phyloP scores from a whole-genome alignment of 2,797 vertebrate genomes.

The Lagorchestes hirsutus region DNA sequence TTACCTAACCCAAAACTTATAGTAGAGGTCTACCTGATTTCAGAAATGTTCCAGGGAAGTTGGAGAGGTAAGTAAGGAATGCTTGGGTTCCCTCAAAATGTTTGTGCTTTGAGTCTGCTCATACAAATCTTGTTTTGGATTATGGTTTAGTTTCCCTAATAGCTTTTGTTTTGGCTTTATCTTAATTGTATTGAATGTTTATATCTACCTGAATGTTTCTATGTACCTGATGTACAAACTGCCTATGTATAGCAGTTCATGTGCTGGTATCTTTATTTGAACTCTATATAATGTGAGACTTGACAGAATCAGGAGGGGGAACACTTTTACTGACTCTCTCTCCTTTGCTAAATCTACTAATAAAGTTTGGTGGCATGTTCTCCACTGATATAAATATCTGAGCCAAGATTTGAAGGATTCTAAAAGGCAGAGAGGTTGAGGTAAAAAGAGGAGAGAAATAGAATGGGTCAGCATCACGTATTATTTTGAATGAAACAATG shows the following conservation, averaged over 20 bases:
- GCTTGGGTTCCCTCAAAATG: neutral
- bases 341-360: neutral
- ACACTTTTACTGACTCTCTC: neutral
- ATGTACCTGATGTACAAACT: neutral
- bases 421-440: neutral
- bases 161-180: neutral
- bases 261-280: neutral
- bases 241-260: neutral
- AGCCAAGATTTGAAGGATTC: neutral
- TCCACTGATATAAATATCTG: neutral
- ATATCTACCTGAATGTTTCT: neutral
- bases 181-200: neutral
- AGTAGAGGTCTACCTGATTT: neutral
- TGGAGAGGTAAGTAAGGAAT: neutral
- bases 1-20: neutral
- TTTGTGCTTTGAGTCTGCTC: neutral
- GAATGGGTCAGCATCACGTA: neutral
- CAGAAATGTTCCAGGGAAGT: neutral
- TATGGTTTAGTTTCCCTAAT: neutral
- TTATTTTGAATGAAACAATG: neutral
- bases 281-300: neutral
- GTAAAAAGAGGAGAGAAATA: neutral
- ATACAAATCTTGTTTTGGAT: neutral
- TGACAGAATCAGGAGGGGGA: neutral
- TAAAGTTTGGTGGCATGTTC: neutral